phyloP scores from a whole-genome alignment of 2,113 vertebrate genomes.

The Passer montanus region DNA sequence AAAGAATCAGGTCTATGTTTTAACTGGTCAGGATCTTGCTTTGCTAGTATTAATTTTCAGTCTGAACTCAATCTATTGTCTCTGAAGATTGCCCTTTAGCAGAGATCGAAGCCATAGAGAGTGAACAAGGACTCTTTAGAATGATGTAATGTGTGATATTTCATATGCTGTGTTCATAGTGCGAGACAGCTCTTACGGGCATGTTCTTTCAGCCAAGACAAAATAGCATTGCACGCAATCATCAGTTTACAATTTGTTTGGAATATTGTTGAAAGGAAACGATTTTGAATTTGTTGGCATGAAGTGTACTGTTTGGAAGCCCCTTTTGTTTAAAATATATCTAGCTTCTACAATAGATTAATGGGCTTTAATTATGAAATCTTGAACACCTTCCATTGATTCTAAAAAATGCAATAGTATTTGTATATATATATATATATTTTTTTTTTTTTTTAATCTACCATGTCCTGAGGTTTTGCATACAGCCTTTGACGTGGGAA shows the following conservation, averaged over 20 bases:
- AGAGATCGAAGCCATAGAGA: neutral
- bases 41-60: neutral
- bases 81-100: neutral
- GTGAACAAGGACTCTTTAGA: neutral
- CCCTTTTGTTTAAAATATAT: neutral
- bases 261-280: neutral
- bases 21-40: neutral
- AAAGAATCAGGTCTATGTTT: neutral
- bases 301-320: neutral
- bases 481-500: neutral
- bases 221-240: accelerated
- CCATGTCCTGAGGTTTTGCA: neutral
- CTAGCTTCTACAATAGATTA: neutral
- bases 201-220: neutral
- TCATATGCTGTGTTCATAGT: neutral
- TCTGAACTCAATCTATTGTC: neutral
- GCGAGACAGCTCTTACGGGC: neutral
- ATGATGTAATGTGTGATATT: neutral
- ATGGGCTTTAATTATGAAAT: neutral
- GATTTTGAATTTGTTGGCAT: neutral
- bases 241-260: neutral
- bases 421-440: neutral
- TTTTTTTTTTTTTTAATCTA: neutral
- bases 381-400: neutral
- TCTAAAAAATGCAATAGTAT: neutral